Conservation (phyloP, 2,797 vertebrate species). For the Argya squamiceps region DNA sequence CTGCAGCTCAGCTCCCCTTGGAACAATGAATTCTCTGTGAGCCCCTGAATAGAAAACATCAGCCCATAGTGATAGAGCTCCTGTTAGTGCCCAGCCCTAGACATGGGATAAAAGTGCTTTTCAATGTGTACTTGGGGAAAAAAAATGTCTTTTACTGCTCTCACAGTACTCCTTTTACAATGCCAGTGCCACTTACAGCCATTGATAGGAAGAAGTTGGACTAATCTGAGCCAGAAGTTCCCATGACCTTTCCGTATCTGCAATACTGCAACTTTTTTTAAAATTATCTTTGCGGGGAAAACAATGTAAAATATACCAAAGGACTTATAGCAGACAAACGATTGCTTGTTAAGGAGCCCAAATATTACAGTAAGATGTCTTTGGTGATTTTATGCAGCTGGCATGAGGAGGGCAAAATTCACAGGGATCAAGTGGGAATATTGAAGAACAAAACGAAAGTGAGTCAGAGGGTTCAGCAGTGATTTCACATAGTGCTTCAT, state of each 20-base stretch:
- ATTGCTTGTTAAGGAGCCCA: not conserved
- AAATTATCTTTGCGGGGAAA: constrained; percentile 7
- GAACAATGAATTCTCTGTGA: constrained; percentile 68
- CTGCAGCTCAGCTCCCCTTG: not conserved
- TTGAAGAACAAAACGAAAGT: not conserved
- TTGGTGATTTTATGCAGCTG: not conserved
- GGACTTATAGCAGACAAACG: not conserved
- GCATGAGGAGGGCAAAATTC: not conserved
- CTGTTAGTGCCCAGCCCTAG: constrained; percentile 30
- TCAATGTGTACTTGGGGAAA: not conserved
- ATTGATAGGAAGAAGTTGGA: constrained; percentile 23
- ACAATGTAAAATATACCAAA: not conserved
- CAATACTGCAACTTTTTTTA: not conserved
- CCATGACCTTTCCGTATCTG: constrained; percentile 59
- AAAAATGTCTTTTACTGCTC: constrained; percentile 44
- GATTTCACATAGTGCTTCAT: not conserved
- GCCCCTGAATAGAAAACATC: constrained; percentile 66
- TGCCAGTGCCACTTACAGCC: not conserved
- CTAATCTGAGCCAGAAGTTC: constrained; percentile 55
- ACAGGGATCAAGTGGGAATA: not conserved
- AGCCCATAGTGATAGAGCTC: constrained; percentile 20
- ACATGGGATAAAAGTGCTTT: constrained; percentile 59
- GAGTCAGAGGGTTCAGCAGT: not conserved
- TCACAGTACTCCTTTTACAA: constrained; percentile 55
- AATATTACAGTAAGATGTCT: not conserved